Evolutionary conservation across 2,888 invertebrate genomes (phyloP).

Genomic region (Leuctra nigra): DNA sequence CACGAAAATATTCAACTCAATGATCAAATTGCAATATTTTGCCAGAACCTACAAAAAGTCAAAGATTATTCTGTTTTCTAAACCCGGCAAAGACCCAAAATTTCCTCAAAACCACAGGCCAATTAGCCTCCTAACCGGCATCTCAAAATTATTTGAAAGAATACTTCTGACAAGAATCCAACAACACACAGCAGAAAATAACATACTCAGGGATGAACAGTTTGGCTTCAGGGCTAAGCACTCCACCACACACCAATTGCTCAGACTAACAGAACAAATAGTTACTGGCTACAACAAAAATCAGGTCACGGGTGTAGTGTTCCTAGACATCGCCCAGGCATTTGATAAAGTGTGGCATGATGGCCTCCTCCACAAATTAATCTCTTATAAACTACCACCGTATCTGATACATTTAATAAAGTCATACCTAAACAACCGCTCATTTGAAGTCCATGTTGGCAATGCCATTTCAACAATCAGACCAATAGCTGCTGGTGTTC

Average conservation of each 20-base stretch:
- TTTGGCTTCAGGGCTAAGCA: conserved; percentile 3
- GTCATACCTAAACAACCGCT: neutral
- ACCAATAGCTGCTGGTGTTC: conserved; percentile 5
- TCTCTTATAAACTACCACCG: conserved; percentile 10
- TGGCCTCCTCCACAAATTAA: conserved; percentile 9
- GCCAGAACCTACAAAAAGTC: conserved; percentile 30
- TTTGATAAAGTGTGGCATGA: conserved; percentile 14
- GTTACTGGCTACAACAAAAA: neutral
- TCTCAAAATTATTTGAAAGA: conserved; percentile 32
- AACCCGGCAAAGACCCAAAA: conserved; percentile 30
- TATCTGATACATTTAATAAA: neutral
- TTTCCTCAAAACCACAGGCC: conserved; percentile 31
- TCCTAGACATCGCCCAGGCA: conserved; percentile 15
- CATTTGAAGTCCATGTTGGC: neutral
- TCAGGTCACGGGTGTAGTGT: neutral
- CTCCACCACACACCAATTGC: conserved; percentile 4
- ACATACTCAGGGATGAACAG: conserved; percentile 12
- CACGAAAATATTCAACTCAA: neutral
- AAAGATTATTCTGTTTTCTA: conserved; percentile 30
- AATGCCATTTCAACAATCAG: neutral
- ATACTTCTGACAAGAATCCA: conserved; percentile 28
- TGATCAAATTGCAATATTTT: neutral
- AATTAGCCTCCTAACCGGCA: conserved; percentile 30
- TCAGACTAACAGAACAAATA: neutral
- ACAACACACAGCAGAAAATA: conserved; percentile 21